phyloP scores from a whole-genome alignment of 2,797 vertebrate genomes.

The Rhabdophis nuchalis region DNA sequence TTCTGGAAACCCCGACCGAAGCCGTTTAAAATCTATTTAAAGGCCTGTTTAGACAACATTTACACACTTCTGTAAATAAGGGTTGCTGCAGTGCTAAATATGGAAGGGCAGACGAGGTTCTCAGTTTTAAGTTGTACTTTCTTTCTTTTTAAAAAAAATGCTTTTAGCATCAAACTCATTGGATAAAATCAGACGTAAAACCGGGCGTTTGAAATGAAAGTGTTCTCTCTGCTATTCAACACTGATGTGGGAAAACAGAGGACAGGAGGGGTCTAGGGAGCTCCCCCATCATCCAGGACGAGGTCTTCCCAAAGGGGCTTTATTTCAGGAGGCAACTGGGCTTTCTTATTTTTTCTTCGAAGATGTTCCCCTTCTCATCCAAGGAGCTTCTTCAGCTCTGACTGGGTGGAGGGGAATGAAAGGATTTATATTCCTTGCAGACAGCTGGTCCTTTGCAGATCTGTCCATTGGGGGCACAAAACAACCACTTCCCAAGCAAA shows the following conservation, averaged over 20 bases:
- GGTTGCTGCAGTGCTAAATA: conserved; percentile 44
- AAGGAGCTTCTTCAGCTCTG: too few species aligned
- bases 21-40: conserved; percentile 59
- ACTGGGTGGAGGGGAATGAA: too few species aligned
- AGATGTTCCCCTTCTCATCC: too few species aligned
- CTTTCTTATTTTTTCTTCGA: too few species aligned
- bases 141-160: conserved; percentile 43
- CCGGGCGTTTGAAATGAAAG: conserved; percentile 8
- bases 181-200: conserved; percentile 63
- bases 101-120: conserved; percentile 54
- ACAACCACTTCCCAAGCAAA: too few species aligned
- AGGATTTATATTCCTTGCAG: too few species aligned
- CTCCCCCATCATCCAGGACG: too few species aligned
- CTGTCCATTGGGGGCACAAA: too few species aligned
- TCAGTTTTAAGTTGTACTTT: conserved; percentile 52
- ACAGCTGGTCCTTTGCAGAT: too few species aligned
- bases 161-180: conserved; percentile 48
- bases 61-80: conserved; percentile 58
- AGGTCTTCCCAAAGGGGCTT: too few species aligned
- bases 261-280: conserved; percentile 14
- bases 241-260: conserved; percentile 59
- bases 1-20: conserved; percentile 56
- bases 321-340: too few species aligned
- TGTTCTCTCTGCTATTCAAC: conserved; percentile 34
- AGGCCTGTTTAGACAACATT: conserved; percentile 48